Evolutionary conservation across 1,140 invertebrate genomes (phyloP), one percentile per base, ranked within the genome.

Genomic region (Stegodyphus dumicola): DNA sequence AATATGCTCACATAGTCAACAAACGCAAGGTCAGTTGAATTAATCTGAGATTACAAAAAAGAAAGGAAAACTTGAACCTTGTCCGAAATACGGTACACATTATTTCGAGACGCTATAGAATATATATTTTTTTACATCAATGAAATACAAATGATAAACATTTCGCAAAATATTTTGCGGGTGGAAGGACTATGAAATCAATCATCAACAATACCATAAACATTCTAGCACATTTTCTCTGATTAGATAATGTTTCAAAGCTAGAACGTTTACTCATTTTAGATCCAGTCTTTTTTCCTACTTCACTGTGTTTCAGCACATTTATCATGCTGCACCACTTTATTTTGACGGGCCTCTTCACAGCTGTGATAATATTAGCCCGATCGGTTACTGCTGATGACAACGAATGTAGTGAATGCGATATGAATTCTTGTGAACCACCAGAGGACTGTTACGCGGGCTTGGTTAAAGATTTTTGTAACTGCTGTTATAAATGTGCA

Each of bases 401-500:
- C 2, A 17, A 10, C 13, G 56, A 56, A 56, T 86, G 84, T 48
- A 52, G 69, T n/a, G 15, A 11, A 7, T 87, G 86, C 52, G 67
- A 66, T 51, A 9, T 6, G n/a, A 49, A 6, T 48, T 7, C 65
- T 6, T 87, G 86, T 18, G 17, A 66, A 10, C 56, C 86, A 15
- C 86, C 86, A 2, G 73, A 49, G 48, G 52, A 66, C 11, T 87
- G 86, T 49, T 49, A 77, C 33, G 75, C 80, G 13, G 86, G 86
- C 49, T 11, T 87, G 17, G 80, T 87, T 15, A 89, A 91, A 70
- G 93, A 94, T 88, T 88, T 90, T 7, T 94, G 93, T 87, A 90
- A 90, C 56, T 94, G 93, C 88, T 94, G 93, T 87, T 91, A 91
- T 54, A 88, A 92, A 48, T 94, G 93, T 87, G 93, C 91, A 0